A percentile compares a stretch with the other conserved stretches of the same genome.
phyloP scores from a whole-genome alignment of 2,888 invertebrate species.

The Xestia ashworthii region DNA sequence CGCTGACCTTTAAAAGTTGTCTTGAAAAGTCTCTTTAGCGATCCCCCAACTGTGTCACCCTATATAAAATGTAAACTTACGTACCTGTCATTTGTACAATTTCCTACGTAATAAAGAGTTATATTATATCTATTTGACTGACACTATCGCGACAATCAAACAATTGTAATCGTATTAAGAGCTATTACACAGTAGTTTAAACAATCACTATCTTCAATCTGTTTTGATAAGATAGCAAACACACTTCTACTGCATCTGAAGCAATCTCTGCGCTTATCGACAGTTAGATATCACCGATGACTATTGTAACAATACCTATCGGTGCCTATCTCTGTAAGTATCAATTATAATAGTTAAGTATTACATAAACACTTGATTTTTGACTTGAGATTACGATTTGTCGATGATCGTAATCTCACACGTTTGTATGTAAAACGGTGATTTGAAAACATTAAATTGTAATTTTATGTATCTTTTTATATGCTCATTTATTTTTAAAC shows the following conservation, averaged over 20 bases:
- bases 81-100: neutral
- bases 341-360: conserved; percentile 17
- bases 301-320: conserved; percentile 19
- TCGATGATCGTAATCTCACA: conserved; percentile 12
- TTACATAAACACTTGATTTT: conserved; percentile 24
- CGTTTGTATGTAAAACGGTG: conserved; percentile 26
- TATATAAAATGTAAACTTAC: no score
- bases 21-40: neutral
- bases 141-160: conserved; percentile 41
- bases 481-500: neutral
- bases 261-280: conserved; percentile 35
- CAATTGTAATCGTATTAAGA: conserved; percentile 32
- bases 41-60: neutral
- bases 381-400: no score
- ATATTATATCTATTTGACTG: conserved; percentile 11
- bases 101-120: neutral
- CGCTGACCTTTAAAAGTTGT: neutral
- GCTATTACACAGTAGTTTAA: conserved; percentile 48
- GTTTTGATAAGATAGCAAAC: conserved; percentile 56
- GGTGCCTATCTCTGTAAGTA: conserved; percentile 37
- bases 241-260: conserved; percentile 32
- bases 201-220: conserved; percentile 47
- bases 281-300: conserved; percentile 11
- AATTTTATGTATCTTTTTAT: conserved; percentile 1
- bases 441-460: neutral